Evolutionary conservation across 2,797 vertebrate genomes (phyloP), one percentile per base, ranked within the genome.

Genomic region (Bufotes viridis): DNA sequence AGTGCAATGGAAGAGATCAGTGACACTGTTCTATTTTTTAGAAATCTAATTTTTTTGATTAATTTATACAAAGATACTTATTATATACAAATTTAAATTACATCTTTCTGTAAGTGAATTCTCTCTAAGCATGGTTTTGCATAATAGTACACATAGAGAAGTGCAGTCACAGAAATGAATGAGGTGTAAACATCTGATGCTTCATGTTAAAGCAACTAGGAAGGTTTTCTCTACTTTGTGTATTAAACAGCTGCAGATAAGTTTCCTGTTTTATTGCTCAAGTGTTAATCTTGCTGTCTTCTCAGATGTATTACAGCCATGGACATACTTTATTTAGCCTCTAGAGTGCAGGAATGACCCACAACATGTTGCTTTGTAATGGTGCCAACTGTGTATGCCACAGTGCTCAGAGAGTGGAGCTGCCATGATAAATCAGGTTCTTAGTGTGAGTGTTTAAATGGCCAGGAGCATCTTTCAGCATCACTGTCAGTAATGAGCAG

Each of bases 381-480:
- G 11, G 67, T 85, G 78, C 63, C 82, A 88, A 75, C 76, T 85
- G 78, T 85, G 63, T 85, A 84, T 79, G 76, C 87, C 76, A 84
- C 55, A 81, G 65, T 75, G 87, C 67, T 74, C 65, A 72, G 76
- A 81, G 57, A 85, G n/a, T 42, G 74, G 51, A 85, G 53, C 84
- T 88, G 82, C 82, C 87, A 85, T 74, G 53, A 88, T 85, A 85
- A 88, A 88, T 88, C 87, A 88, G 76, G 58, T 85, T 58, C 78
- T 88, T 85, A 63, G 87, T 83, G 75, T 74, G 58, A 88, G 76
- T 85, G 87, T 84, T 88, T 79, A 74, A 85, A 88, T 85, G 85
- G 87, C 87, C 83, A 80, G 67, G 67, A 81, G 82, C 87, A 81
- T 88, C 34, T 81, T 88, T 85, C 87, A 88, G 87, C 53, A 84